Base-by-base conservation (phyloP, 1,140 invertebrate species). In the Caenorhabditis inopinata region DNA sequence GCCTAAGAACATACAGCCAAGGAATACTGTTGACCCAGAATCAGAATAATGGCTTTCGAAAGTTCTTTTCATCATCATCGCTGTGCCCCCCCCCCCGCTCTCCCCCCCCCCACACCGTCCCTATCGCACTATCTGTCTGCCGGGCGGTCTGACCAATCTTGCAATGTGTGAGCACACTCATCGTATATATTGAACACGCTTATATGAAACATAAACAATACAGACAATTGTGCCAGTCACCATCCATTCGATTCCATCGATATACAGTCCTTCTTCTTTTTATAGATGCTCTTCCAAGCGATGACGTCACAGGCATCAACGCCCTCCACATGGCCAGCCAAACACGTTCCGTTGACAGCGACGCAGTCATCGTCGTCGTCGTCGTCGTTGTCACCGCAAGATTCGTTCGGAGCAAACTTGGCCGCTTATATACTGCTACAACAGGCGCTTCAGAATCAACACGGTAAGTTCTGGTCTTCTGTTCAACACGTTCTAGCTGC, bases 261-360 rank as follows among this genome's bases (percentile, higher is more conserved):
- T 42, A 42, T 42, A 51, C 7, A 51, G 23, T 51, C 12, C 21
- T 21, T 12, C 16, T 11, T 21, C 21, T 68, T 38, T 7, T 68
- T 68, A 38, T 32, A 68, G 58, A 68, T 68, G 58, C 29, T 68
- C 29, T 68, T 68, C 58, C 38, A 29, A 68, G 7, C 58, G 58
- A 68, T 68, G 58, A 68, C 58, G 16, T 68, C 58, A 68, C 58
- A 68, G 58, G 32, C 58, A 1, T 18, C 58, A 18, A 35, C 58
- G 16, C 58, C 58, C 4, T 18, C 58, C 38, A 32, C 18, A 29
- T 68, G 58, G 58, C 58, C 58, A 18, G 18, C 21, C 9, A 68
- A 68, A 38, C 58, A 68, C 14, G 12, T 9, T 32, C 51, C 2
- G 25, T 38, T 16, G 16, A 38, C 32, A 32, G 11, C 51, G 25